Evolutionary conservation across 2,113 vertebrate genomes (phyloP).

Genomic region (Pomatostomus ruficeps): DNA sequence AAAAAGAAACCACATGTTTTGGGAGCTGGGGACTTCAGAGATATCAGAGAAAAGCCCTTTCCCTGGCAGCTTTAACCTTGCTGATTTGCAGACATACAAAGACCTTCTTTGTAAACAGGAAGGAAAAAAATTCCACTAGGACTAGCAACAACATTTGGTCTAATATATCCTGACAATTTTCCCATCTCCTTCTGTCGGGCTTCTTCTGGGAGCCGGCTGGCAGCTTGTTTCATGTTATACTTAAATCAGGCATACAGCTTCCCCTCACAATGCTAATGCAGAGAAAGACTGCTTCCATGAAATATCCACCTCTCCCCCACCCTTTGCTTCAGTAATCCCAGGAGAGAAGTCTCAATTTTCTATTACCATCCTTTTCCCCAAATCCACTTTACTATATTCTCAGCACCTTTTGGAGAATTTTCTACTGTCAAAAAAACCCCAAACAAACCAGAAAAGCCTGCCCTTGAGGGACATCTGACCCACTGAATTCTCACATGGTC

Average conservation of each 20-base stretch:
- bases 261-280: slow-evolving; percentile 42
- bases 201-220: slow-evolving; percentile 54
- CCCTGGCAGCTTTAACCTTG: slow-evolving; percentile 57
- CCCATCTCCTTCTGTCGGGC: slow-evolving; percentile 57
- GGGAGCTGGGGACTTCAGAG: neutral
- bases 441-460: neutral
- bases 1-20: slow-evolving; percentile 38
- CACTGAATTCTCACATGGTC: neutral
- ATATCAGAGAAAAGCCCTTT: slow-evolving; percentile 48
- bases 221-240: slow-evolving; percentile 62
- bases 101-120: slow-evolving; percentile 67
- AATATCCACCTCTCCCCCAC: neutral
- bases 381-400: neutral
- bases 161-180: slow-evolving; percentile 69
- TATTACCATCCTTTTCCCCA: neutral
- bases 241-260: slow-evolving; percentile 57
- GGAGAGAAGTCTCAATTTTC: neutral
- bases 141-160: slow-evolving; percentile 53
- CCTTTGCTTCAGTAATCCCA: neutral
- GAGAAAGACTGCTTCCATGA: slow-evolving; percentile 18
- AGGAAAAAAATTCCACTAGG: slow-evolving; percentile 56
- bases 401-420: neutral
- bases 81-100: slow-evolving; percentile 66
- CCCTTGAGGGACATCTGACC: neutral
- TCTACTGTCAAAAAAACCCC: neutral